Conservation (phyloP, 2,888 invertebrate genomes). For the Sipunculus nudus region DNA sequence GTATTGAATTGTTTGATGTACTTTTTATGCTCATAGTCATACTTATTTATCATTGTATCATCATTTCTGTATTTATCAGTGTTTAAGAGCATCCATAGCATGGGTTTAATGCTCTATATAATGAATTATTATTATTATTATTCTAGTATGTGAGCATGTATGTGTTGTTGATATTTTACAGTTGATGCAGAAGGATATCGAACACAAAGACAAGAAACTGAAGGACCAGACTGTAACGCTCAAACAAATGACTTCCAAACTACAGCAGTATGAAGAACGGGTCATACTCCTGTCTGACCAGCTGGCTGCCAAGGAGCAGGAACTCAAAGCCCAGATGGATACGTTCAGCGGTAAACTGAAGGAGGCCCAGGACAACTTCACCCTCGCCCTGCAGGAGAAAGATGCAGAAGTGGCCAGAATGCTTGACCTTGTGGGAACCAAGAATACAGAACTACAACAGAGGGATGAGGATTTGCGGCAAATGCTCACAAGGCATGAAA, state of each 20-base stretch:
- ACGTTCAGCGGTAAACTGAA: slow-evolving; percentile 49
- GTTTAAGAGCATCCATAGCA: too few species aligned
- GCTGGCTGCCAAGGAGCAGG: slow-evolving; percentile 49
- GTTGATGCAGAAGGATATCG: slow-evolving; percentile 56
- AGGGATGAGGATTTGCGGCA: slow-evolving; percentile 55
- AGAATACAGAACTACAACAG: slow-evolving; percentile 43
- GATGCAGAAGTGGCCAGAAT: slow-evolving; percentile 49
- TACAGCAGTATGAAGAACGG: slow-evolving; percentile 53
- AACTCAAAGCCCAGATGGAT: slow-evolving; percentile 51
- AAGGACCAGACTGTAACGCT: slow-evolving; percentile 50
- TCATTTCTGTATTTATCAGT: too few species aligned
- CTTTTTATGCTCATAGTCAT: too few species aligned
- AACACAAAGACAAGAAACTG: slow-evolving; percentile 53
- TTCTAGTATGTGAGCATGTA: too few species aligned
- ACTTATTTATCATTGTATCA: too few species aligned
- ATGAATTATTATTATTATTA: too few species aligned
- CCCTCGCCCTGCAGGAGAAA: slow-evolving; percentile 49
- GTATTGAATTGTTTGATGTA: too few species aligned
- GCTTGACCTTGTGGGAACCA: too few species aligned
- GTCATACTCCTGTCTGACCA: slow-evolving; percentile 48
- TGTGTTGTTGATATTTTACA: too few species aligned
- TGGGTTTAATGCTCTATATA: too few species aligned
- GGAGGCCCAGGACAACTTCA: slow-evolving; percentile 57
- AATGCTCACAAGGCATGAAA: slow-evolving; percentile 52
- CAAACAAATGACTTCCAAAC: slow-evolving; percentile 53